Evolutionary conservation across 1,140 invertebrate species (phyloP), one percentile per base, ranked within the genome.

Genomic region (Halictus rubicundus): DNA sequence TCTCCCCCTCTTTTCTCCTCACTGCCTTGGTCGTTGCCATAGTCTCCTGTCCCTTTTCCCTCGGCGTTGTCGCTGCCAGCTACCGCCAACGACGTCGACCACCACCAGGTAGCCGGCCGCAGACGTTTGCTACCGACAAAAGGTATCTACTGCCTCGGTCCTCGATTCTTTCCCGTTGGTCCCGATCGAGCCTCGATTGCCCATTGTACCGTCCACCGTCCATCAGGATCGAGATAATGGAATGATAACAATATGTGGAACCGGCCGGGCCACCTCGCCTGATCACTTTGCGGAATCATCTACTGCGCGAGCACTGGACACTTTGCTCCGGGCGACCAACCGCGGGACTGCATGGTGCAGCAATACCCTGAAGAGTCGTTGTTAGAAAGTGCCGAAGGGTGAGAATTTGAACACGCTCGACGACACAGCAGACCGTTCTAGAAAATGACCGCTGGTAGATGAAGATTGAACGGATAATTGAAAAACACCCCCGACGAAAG

Each of bases 81-180:
- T 63, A 59, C 46, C 57, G 10, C 27, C 63, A 42, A 65, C 63
- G 63, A 65, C 32, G 61, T 27, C 32, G 21, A 52, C 61, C 61
- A 65, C 27, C 21, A 23, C n/a, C 66, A 72, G 63, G 81, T 84
- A 82, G 76, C 79, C 72, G 83, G 42, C 42, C 78, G 79, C 59
- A 74, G 81, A 85, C 77, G 60, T 39, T 32, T 60, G 19, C 61
- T 21, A 37, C 72, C 72, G 72, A 74, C 32, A 59, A 75, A 68
- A 68, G 61, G 23, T 27, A 64, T n/a, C 19, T 5, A 19, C 49
- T 16, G 19, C 54, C 59, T 68, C 27, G 23, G 65, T 9, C 25
- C 59, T n/a, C 10, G 23, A 69, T 69, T 69, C 52, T 37, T 69
- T 57, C 25, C n/a, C 42, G 19, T 2, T 12, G 14, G 21, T n/a